Base-by-base conservation (phyloP, 2,888 invertebrate species). In the Eugnorisma glareosa region DNA sequence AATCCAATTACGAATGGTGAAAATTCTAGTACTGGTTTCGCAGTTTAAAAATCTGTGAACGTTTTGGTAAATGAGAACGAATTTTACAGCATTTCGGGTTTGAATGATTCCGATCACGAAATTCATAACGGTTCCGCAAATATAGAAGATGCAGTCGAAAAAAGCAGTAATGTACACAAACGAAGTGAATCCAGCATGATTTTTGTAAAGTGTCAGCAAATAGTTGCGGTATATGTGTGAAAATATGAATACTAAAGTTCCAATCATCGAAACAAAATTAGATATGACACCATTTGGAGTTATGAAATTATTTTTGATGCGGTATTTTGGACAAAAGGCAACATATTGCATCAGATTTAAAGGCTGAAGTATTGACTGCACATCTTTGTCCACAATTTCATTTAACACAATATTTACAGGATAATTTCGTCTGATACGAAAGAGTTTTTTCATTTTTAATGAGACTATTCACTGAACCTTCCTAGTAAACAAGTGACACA, bases 281-380 rank as follows among this genome's bases (percentile, higher is more conserved):
- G 66, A 28, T 0, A 67, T 35, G 0, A 35, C 15, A 35, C 66
- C 57, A 28, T 83, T 86, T 1, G 86, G 76, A 2, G 77, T 77
- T 11, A 89, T 82, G 6, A 76, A 70, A 61, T 86, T 81, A 15
- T 85, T 37, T 18, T 66, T 72, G n/a, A 88, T 83, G 31, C 24
- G 45, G 35, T 83, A 89, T 73, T 86, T 88, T 0, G 81, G 77
- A 57, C 40, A 31, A 0, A 86, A 77, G 2, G 67, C 37, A 11
- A 84, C 7, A 28, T n/a, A 28, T 51, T 87, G 83, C 43, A 84
- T 59, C 4, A 84, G 24, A 37, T 84, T 75, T 11, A 89, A 59
- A 24, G 89, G 86, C 1, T 40, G 8, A 7, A 89, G 63, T 43
- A 88, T 78, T 10, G 63, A 70, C 61, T 84, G 84, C 13, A 87